phyloP scores from a whole-genome alignment of 1,140 invertebrate genomes.

The Anoplophora glabripennis region DNA sequence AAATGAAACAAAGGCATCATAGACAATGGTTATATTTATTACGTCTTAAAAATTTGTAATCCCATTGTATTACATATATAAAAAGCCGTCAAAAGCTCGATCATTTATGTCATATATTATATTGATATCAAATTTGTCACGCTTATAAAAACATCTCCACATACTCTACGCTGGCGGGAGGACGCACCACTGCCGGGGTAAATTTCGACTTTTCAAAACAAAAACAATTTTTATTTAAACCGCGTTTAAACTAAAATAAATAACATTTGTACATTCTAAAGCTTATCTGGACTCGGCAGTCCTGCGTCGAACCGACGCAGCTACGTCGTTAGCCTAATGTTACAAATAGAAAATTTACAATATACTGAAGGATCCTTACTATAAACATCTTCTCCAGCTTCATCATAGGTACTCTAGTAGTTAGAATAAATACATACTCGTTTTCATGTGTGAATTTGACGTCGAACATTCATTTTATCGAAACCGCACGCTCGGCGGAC shows the following conservation, averaged over 20 bases:
- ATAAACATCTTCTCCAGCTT: constrained; percentile 42
- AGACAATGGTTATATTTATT: constrained; percentile 49
- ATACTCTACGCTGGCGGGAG: constrained; percentile 29
- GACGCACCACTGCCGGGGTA: not conserved
- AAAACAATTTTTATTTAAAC: constrained; percentile 11
- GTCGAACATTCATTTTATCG: not conserved
- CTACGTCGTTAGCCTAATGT: constrained; percentile 35
- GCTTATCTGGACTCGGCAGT: not conserved
- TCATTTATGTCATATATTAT: constrained; percentile 49
- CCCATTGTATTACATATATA: constrained; percentile 49
- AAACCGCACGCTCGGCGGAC: too few relatives aligned
- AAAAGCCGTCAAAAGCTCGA: constrained; percentile 51
- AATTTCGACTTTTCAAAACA: constrained; percentile 7
- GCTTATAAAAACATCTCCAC: constrained; percentile 46
- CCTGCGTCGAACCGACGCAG: not conserved
- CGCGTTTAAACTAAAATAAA: constrained; percentile 15
- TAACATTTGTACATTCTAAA: constrained; percentile 28
- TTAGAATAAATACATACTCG: constrained; percentile 36
- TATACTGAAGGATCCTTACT: constrained; percentile 40
- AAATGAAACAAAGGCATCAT: constrained; percentile 17
- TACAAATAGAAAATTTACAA: constrained; percentile 47
- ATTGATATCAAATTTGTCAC: constrained; percentile 48
- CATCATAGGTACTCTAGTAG: constrained; percentile 50
- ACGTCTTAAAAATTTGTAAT: constrained; percentile 47
- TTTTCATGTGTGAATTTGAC: constrained; percentile 17